These are phyloP conservation scores for Montipora capricornis DNA, from an alignment of 64 coral and sea anemone genomes.

Conservation along the genomic window DNA sequence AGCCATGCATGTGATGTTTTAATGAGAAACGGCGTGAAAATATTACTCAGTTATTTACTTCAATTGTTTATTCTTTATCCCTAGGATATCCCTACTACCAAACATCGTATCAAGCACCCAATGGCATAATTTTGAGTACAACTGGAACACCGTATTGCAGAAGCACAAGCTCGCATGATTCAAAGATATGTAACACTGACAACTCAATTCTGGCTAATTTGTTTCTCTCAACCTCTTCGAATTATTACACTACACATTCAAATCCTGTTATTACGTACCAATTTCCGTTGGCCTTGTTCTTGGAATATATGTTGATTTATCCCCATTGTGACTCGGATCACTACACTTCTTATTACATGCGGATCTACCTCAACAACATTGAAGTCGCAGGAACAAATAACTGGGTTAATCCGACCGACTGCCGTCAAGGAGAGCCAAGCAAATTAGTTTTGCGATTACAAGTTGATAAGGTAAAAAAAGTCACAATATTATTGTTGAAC, in stretches of 20 bases:
- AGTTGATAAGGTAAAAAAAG: conserved; percentile 79
- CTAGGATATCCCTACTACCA: conserved; percentile 70
- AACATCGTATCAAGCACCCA: conserved; percentile 76
- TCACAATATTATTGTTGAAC: not conserved
- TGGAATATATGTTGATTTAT: conserved; percentile 89
- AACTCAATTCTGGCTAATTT: conserved; percentile 62
- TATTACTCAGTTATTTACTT: no score
- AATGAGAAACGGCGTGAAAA: no score
- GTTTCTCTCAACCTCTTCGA: conserved; percentile 43
- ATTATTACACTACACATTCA: conserved; percentile 60
- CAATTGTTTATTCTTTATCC: not conserved
- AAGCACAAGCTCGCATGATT: no score
- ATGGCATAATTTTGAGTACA: conserved; percentile 70
- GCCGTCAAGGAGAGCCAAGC: conserved; percentile 76
- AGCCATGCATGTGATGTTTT: no score
- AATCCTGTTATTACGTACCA: conserved; percentile 77
- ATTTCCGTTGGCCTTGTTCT: conserved; percentile 77
- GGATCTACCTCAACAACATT: conserved; percentile 36
- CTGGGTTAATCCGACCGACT: conserved; percentile 71
- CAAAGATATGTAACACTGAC: no score
- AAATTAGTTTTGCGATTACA: conserved; percentile 64
- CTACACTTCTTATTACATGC: conserved; percentile 55
- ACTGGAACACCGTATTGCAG: conserved; percentile 73
- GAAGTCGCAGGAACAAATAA: conserved; percentile 22
- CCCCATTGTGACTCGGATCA: conserved; percentile 70